Conservation (phyloP, 2,797 vertebrate species). For the Orientallactaga sibirica region DNA sequence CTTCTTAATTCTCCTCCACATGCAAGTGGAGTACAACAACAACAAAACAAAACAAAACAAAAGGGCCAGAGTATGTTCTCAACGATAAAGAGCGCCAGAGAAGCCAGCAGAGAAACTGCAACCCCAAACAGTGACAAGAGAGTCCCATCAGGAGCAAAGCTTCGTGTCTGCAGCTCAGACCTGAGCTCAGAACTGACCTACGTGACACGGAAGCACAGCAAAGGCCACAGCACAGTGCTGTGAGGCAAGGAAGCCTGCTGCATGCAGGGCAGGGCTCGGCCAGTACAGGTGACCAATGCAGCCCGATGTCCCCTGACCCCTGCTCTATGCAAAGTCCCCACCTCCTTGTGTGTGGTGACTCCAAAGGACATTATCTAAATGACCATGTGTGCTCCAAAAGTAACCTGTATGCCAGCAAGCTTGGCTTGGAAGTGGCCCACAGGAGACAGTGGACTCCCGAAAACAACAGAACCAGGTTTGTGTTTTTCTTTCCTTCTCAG, state of each 20-base stretch:
- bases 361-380: neutral
- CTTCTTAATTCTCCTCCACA: too few species aligned
- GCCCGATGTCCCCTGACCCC: too few species aligned
- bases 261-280: too few species aligned
- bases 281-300: neutral
- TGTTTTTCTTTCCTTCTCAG: neutral
- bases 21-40: neutral
- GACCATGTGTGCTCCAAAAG: neutral
- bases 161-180: fast-evolving
- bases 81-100: neutral
- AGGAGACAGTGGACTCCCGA: neutral
- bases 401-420: neutral
- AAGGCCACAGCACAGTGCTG: neutral
- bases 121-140: fast-evolving
- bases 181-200: neutral
- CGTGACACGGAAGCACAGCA: neutral
- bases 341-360: neutral
- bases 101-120: neutral
- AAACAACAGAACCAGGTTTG: too few species aligned
- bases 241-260: neutral
- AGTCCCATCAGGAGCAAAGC: fast-evolving
- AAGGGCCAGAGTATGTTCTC: neutral
- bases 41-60: neutral
- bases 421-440: neutral
- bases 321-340: neutral